Percentiles rank a stretch among this genome's conserved stretches.
These are phyloP conservation scores for Penelope pileata DNA, from an alignment of 2,113 vertebrate genomes.

Conservation along the genomic window DNA sequence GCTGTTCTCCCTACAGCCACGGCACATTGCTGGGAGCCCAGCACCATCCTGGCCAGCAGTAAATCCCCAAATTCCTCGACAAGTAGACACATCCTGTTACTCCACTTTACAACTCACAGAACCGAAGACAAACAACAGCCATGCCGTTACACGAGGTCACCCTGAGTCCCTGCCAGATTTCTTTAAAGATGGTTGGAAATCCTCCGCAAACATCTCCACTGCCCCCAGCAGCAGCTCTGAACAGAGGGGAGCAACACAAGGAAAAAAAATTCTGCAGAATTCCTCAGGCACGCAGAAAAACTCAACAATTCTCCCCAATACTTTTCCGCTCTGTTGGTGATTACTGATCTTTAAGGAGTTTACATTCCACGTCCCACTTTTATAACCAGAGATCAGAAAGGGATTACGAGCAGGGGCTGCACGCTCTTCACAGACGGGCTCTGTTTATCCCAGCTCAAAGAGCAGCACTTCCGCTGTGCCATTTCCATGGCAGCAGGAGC, in stretches of 20 bases:
- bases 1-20: not conserved
- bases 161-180: not conserved
- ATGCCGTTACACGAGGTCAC: not conserved
- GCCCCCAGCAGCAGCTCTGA: not conserved
- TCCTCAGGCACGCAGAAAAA: slow-evolving; percentile 61
- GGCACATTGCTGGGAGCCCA: not conserved
- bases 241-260: not conserved
- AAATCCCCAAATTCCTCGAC: slow-evolving; percentile 19
- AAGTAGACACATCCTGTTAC: slow-evolving; percentile 13
- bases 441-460: slow-evolving; percentile 48
- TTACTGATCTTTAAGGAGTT: slow-evolving; percentile 62
- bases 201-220: not conserved
- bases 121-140: not conserved
- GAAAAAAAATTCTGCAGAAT: slow-evolving; percentile 7
- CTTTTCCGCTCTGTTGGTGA: slow-evolving; percentile 5
- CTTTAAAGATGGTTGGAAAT: slow-evolving; percentile 4
- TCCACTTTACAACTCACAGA: not conserved
- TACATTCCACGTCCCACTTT: slow-evolving; percentile 69
- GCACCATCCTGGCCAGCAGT: not conserved
- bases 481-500: not conserved
- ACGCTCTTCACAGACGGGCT: slow-evolving; percentile 30
- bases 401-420: slow-evolving; percentile 42
- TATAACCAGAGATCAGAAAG: slow-evolving; percentile 56
- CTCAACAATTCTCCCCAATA: not conserved
- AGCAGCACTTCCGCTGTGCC: slow-evolving; percentile 28